Evolutionary conservation across 1,140 invertebrate species (phyloP), one percentile per base, ranked within the genome.

Genomic region (Drosophila navojoa): DNA sequence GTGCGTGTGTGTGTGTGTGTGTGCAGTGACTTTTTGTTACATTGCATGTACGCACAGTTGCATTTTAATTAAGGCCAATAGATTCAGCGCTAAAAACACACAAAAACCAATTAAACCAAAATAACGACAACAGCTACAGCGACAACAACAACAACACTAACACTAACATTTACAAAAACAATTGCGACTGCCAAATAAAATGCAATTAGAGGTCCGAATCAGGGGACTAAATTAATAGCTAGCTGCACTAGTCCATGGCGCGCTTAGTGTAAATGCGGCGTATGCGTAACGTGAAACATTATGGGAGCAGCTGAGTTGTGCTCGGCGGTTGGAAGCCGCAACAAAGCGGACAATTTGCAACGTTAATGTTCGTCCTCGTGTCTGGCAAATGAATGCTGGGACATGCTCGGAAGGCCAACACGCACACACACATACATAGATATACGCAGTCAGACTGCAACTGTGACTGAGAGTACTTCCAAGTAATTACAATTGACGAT

Each of bases 291-390:
- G 71, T 45, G 77, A 78, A 72, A 74, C 62, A 58, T 44, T 16
- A 35, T 53, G 57, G 57, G 27, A 32, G 13, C 50, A 25, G 53
- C 47, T 77, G 63, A 57, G 22, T 47, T 61, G 60, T 59, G 69
- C 53, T 66, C 67, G 50, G 50, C 38, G 50, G 53, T 25, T 71
- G 53, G 52, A 52, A 77, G 79, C 79, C 84, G 47, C 84, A 89
- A 80, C 84, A 89, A 89, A 89, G 81, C 85, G 76, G 67, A 87
- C 84, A 87, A 87, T 87, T 87, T 87, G 84, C 84, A 89, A 79
- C 84, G 71, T 84, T 89, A 89, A 89, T 87, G 84, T 76, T 69
- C 79, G 61, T 63, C 67, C 70, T 63, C 60, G 47, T 58, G 71
- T 67, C 63, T 70, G 82, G 68, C 72, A 74, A 78, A 82, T 82